Conservation (phyloP, 2,113 vertebrate genomes). For the Pampusana beccarii region DNA sequence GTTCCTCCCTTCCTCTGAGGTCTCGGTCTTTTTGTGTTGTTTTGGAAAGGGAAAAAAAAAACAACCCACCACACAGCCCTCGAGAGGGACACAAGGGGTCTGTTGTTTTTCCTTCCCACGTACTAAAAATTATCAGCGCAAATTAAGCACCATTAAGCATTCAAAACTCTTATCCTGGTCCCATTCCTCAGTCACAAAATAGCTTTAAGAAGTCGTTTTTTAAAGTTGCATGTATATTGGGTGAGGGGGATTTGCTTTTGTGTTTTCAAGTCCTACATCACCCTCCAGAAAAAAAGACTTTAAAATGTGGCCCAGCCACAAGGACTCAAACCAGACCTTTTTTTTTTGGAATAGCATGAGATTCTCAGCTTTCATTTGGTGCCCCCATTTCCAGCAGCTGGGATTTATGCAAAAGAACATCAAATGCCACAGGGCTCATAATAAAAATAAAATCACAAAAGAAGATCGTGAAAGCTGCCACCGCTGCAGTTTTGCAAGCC, state of each 20-base stretch:
- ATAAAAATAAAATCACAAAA: constrained; percentile 25
- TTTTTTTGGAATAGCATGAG: neutral
- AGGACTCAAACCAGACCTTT: neutral
- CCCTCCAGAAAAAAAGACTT: neutral
- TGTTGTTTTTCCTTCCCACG: neutral
- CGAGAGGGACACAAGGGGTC: neutral
- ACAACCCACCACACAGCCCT: neutral
- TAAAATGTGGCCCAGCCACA: neutral
- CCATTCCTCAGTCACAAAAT: neutral
- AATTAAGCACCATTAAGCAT: neutral
- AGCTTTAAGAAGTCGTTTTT: neutral
- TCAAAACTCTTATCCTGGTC: neutral
- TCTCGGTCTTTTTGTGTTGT: neutral
- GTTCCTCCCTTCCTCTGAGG: constrained; percentile 17
- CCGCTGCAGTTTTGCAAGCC: constrained; percentile 27
- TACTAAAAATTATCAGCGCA: neutral
- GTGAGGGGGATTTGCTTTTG: neutral
- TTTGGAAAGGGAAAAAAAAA: neutral
- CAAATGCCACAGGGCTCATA: constrained; percentile 48
- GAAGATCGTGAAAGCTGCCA: constrained; percentile 16
- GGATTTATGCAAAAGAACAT: constrained; percentile 57
- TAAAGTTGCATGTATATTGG: neutral
- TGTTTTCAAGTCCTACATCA: neutral
- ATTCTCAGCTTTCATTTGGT: constrained; percentile 36
- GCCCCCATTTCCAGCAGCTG: constrained; percentile 31